phyloP scores from a whole-genome alignment of 2,113 vertebrate species.

The Scopus umbretta region DNA sequence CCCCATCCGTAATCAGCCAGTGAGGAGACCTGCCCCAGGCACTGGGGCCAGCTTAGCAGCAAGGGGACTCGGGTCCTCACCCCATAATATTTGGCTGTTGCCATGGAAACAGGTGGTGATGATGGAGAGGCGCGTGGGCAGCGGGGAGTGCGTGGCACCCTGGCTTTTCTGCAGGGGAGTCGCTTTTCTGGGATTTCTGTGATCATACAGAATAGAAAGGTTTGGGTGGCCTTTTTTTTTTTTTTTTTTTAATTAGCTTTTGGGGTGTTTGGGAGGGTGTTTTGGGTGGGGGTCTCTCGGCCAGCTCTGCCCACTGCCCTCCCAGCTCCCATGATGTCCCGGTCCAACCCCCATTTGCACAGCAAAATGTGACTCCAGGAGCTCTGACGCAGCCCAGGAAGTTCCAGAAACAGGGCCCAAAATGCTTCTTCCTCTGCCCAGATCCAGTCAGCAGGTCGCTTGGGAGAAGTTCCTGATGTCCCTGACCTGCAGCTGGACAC shows the following conservation, averaged over 20 bases:
- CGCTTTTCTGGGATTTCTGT: not conserved
- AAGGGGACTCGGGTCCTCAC: not conserved
- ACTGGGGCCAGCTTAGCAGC: rapidly evolving
- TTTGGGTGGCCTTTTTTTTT: not conserved
- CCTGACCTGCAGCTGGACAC: rapidly evolving
- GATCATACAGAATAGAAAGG: not conserved
- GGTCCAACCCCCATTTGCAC: rapidly evolving
- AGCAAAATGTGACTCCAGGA: not conserved
- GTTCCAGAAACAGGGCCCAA: not conserved
- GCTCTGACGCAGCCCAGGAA: not conserved
- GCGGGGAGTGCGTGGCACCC: rapidly evolving
- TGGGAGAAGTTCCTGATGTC: not conserved
- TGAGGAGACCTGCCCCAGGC: not conserved
- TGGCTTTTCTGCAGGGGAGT: not conserved
- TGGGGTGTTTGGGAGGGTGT: not conserved
- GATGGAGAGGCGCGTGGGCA: not conserved
- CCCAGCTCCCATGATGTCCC: not conserved
- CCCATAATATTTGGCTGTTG: not conserved
- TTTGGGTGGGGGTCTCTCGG: not conserved
- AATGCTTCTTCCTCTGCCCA: not conserved
- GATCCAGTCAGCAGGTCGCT: not conserved
- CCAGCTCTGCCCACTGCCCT: not conserved
- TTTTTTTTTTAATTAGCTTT: not conserved
- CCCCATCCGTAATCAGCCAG: rapidly evolving
- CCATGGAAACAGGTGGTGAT: not conserved